These are phyloP conservation scores for Trachops cirrhosus DNA, from an alignment of 2,797 vertebrate genomes.

Conservation along the genomic window DNA sequence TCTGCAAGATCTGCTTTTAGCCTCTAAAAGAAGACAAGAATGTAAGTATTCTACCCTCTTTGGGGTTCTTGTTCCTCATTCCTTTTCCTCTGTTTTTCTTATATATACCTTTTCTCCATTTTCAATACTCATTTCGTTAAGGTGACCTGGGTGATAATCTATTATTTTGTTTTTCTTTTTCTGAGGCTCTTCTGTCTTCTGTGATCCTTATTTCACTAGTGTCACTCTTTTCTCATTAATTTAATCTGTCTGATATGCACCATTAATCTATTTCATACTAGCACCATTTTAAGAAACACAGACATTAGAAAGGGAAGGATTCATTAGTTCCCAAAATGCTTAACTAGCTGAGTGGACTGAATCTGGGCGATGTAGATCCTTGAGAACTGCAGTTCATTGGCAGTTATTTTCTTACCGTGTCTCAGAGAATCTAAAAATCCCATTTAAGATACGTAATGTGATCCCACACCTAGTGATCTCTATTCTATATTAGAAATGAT, in stretches of 20 bases:
- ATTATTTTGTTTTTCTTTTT: neutral
- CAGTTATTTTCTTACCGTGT: neutral
- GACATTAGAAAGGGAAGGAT: neutral
- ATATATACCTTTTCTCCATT: neutral
- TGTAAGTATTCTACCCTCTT: neutral
- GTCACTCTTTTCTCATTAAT: neutral
- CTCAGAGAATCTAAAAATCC: neutral
- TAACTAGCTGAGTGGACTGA: neutral
- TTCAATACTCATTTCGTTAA: neutral
- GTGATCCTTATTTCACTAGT: neutral
- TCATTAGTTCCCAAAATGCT: neutral
- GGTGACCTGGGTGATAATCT: neutral
- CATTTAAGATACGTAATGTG: constrained; percentile 1
- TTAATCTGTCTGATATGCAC: neutral
- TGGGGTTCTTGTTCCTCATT: neutral
- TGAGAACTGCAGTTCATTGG: neutral
- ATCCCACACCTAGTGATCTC: neutral
- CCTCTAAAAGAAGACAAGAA: neutral
- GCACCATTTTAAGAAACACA: neutral
- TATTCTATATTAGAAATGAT: neutral
- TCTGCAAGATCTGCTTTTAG: neutral
- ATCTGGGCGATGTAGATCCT: neutral
- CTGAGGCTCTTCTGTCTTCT: neutral
- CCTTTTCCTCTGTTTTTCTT: neutral
- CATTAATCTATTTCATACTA: neutral